Percentiles rank a stretch among this genome's conserved stretches.
Evolutionary conservation across 2,113 vertebrate genomes (phyloP).

Genomic region (Atractosteus spatula): DNA sequence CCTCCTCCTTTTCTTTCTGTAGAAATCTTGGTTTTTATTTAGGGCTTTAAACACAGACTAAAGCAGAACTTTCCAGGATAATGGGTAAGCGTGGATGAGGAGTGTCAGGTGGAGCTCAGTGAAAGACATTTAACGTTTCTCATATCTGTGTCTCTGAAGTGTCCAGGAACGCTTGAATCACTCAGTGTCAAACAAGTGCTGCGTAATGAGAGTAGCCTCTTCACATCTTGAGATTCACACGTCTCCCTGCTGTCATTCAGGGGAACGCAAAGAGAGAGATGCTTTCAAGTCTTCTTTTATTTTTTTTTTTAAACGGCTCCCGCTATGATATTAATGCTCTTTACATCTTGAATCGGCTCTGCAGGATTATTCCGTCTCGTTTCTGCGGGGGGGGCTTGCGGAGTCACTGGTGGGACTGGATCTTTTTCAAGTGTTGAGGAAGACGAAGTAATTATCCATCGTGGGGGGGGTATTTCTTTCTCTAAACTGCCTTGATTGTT

Average conservation of each 20-base stretch:
- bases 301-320: slow-evolving; percentile 38
- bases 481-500: no score
- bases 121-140: slow-evolving; percentile 73
- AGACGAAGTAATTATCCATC: no score
- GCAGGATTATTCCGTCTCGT: slow-evolving; percentile 51
- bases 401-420: no score
- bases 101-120: slow-evolving; percentile 72
- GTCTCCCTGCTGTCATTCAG: slow-evolving; percentile 66
- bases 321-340: slow-evolving; percentile 41
- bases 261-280: slow-evolving; percentile 46
- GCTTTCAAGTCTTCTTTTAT: slow-evolving; percentile 43
- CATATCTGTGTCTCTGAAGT: slow-evolving; percentile 73
- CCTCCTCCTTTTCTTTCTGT: slow-evolving; percentile 7
- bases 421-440: no score
- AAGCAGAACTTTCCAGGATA: slow-evolving; percentile 53
- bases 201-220: slow-evolving; percentile 66
- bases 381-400: slow-evolving; percentile 18
- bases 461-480: no score
- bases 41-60: slow-evolving; percentile 46
- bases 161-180: slow-evolving; percentile 68
- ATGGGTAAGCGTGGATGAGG: slow-evolving; percentile 65
- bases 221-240: slow-evolving; percentile 62
- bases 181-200: slow-evolving; percentile 51
- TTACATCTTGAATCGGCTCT: slow-evolving; percentile 48
- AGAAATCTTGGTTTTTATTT: slow-evolving; percentile 30